A percentile compares a stretch with the other conserved stretches of the same genome.
These are phyloP conservation scores for Eupithecia pulchellata DNA, from an alignment of 2,888 invertebrate species.

Conservation along the genomic window DNA sequence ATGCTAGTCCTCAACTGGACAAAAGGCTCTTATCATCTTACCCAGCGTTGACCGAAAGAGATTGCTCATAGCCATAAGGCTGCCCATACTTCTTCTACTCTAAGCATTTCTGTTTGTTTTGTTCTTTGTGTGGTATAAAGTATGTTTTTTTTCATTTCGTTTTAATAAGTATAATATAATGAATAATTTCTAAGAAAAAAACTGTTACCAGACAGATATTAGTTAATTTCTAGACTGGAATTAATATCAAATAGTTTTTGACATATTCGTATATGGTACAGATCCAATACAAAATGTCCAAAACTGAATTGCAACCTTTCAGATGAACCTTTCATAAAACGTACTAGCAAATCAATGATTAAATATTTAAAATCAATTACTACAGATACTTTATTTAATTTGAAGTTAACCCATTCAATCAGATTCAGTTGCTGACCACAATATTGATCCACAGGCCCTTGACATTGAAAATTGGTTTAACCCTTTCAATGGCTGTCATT, in stretches of 20 bases:
- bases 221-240: neutral
- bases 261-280: neutral
- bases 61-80: no score
- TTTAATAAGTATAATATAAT: no score
- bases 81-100: no score
- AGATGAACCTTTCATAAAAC: neutral
- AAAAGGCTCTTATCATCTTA: neutral
- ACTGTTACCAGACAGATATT: neutral
- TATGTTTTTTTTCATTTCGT: no score
- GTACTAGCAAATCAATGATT: neutral
- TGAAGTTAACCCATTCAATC: neutral
- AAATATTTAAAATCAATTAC: neutral
- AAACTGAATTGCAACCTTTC: neutral
- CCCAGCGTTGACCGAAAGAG: no score
- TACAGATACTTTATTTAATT: neutral
- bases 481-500: neutral
- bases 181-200: no score
- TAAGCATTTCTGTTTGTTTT: no score
- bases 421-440: neutral
- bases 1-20: neutral
- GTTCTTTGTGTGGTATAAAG: no score
- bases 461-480: neutral
- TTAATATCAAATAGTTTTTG: neutral
- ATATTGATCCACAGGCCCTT: neutral
- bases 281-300: neutral